Evolutionary conservation across 92 coral and sea anemone species (phyloP).

Genomic region (Epizoanthus illoricatus): DNA sequence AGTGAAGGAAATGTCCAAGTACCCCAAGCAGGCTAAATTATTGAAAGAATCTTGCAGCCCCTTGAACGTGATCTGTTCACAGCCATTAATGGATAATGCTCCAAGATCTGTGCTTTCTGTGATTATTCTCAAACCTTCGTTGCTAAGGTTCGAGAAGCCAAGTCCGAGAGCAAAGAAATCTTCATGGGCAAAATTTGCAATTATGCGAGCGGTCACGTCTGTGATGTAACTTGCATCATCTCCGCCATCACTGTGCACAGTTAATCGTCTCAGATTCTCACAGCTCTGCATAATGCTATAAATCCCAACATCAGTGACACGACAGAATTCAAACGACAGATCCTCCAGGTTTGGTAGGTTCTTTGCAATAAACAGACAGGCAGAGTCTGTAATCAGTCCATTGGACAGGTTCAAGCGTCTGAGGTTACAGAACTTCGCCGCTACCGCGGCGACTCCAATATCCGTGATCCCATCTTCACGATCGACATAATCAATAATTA

Average conservation of each 20-base stretch:
- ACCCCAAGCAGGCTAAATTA: conserved; percentile 70
- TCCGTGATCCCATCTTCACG: conserved; percentile 84
- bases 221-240: conserved; percentile 73
- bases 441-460: conserved; percentile 83
- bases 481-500: conserved; percentile 92
- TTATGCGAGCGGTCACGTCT: conserved; percentile 76
- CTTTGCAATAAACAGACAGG: conserved; percentile 76
- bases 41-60: conserved; percentile 82
- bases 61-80: conserved; percentile 77
- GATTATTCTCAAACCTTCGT: conserved; percentile 85
- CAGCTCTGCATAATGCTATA: conserved; percentile 79
- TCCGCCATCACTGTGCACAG: conserved; percentile 82
- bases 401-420: conserved; percentile 85
- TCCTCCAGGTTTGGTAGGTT: conserved; percentile 74
- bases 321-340: conserved; percentile 85
- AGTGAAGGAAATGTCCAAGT: conserved; percentile 90
- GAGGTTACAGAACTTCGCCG: conserved; percentile 81
- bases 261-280: conserved; percentile 73
- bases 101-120: conserved; percentile 79
- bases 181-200: conserved; percentile 83
- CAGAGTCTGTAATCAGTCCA: conserved; percentile 84
- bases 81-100: conserved; percentile 83
- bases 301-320: conserved; percentile 87
- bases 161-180: conserved; percentile 83
- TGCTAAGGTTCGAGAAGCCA: conserved; percentile 90